phyloP scores from a whole-genome alignment of 2,888 invertebrate genomes.

The Lasioglossum pauxillum region DNA sequence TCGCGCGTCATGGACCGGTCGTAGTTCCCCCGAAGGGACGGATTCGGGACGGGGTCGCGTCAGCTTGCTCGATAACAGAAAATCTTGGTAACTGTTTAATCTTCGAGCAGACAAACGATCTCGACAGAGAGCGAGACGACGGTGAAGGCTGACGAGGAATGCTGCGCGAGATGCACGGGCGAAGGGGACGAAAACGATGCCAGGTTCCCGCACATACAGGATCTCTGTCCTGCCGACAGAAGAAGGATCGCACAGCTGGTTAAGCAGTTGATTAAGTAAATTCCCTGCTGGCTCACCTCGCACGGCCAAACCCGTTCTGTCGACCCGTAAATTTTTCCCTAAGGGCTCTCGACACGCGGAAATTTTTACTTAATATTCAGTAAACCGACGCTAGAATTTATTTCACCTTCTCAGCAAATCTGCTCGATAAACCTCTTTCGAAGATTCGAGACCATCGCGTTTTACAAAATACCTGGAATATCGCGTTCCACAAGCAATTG shows the following conservation, averaged over 20 bases:
- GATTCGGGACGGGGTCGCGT: not conserved
- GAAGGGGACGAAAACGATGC: slow-evolving; percentile 34
- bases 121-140: slow-evolving; percentile 62
- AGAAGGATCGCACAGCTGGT: slow-evolving; percentile 72
- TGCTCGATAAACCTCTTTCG: not conserved
- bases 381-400: not conserved
- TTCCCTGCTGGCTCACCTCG: not conserved
- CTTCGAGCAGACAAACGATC: slow-evolving; percentile 61
- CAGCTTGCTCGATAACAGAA: slow-evolving; percentile 25
- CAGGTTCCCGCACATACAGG: slow-evolving; percentile 68
- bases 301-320: not conserved
- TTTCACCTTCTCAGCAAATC: not conserved
- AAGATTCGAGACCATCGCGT: not conserved
- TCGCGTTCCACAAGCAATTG: not conserved
- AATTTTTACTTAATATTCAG: not conserved
- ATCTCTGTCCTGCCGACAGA: slow-evolving; percentile 74
- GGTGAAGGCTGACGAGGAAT: slow-evolving; percentile 57
- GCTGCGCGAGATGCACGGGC: slow-evolving; percentile 67
- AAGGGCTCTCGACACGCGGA: not conserved
- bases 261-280: slow-evolving; percentile 73
- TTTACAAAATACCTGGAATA: not conserved
- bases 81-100: slow-evolving; percentile 55
- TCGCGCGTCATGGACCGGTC: not conserved
- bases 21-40: not conserved
- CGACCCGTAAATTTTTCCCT: not conserved